These are phyloP conservation scores for Chloromyia formosa DNA, from an alignment of 2,888 invertebrate genomes.

Conservation along the genomic window DNA sequence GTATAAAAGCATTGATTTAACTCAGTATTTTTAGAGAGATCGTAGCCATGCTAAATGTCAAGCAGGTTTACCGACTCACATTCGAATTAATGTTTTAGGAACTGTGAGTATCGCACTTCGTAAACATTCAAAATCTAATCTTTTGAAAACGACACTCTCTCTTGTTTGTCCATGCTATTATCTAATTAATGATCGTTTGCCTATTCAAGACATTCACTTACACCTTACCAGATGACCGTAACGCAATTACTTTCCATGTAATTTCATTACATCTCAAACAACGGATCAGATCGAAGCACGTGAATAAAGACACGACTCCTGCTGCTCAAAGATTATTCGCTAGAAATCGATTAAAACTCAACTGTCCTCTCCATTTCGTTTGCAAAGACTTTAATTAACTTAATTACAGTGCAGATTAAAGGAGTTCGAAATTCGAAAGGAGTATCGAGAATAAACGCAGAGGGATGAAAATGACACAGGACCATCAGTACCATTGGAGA, in stretches of 20 bases:
- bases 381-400: slow-evolving; percentile 32
- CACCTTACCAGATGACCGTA: neutral
- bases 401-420: slow-evolving; percentile 32
- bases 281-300: neutral
- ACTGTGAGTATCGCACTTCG: too few species aligned
- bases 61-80: too few species aligned
- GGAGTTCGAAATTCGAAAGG: neutral
- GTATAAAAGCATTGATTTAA: too few species aligned
- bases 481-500: too few species aligned
- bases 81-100: too few species aligned
- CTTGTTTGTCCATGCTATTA: neutral
- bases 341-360: slow-evolving; percentile 26
- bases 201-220: neutral
- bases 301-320: neutral
- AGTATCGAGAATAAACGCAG: neutral
- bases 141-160: too few species aligned
- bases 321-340: slow-evolving; percentile 29
- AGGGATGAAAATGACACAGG: too few species aligned
- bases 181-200: neutral
- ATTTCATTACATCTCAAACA: slow-evolving; percentile 3
- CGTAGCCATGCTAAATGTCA: too few species aligned
- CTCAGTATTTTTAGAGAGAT: too few species aligned
- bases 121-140: too few species aligned
- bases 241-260: neutral
- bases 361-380: neutral